Evolutionary conservation across 2,113 vertebrate genomes (phyloP).

Genomic region (Passerina amoena): DNA sequence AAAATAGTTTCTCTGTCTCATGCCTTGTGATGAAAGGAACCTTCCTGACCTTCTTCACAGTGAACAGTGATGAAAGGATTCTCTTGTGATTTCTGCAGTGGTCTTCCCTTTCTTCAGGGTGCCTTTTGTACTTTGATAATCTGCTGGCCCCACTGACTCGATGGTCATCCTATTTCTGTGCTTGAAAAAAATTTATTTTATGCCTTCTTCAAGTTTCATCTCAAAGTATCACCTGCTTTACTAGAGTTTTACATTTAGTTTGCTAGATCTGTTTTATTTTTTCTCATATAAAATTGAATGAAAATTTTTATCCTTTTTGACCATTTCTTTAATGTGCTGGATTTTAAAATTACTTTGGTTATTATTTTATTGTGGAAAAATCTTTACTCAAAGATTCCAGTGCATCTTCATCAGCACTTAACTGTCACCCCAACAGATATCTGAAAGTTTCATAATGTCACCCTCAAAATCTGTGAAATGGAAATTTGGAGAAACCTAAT

Average conservation of each 20-base stretch:
- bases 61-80: neutral
- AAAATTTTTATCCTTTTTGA: neutral
- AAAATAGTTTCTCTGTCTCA: neutral
- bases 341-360: neutral
- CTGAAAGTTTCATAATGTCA: neutral
- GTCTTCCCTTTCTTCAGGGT: neutral
- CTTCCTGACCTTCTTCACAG: neutral
- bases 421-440: neutral
- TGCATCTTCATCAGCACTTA: fast-evolving
- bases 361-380: neutral
- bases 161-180: neutral
- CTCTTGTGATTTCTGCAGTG: neutral
- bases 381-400: neutral
- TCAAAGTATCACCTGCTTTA: neutral
- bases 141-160: neutral
- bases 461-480: neutral
- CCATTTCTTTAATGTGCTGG: neutral
- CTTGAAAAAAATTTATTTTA: neutral
- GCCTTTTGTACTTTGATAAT: neutral
- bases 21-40: neutral
- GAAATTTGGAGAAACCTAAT: neutral
- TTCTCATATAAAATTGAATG: neutral
- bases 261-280: neutral
- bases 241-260: neutral
- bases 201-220: neutral